Base-by-base conservation (phyloP, 2,888 invertebrate genomes). In the Heliconius charithonia region DNA sequence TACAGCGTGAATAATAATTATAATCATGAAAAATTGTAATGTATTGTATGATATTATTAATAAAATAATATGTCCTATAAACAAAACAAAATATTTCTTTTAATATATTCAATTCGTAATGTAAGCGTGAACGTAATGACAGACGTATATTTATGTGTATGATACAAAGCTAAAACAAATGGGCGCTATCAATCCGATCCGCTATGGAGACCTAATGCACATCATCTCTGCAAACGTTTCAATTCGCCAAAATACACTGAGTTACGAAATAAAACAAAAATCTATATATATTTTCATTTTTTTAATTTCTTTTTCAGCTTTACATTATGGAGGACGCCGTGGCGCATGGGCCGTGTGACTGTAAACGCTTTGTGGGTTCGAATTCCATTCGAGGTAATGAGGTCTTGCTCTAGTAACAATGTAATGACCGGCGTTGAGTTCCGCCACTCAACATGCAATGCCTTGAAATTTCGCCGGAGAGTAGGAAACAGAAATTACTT, bases 131-230 rank as follows among this genome's bases (percentile, higher is more conserved):
- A 59, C 59, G 32, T 72, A 72, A 72, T 37, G 32, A 72, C 59
- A 32, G 32, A 16, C 41, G 83, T 86, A 82, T 81, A 82, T 84
- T 82, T 82, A 83, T 86, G 86, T 87, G 86, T 78, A 72, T 76
- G 80, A 86, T 86, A 87, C 87, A 87, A 85, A 85, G 85, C 84
- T 81, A 82, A 85, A 88, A 94, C 91, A 92, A 93, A 94, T 94
- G 90, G 82, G 83, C 37, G 83, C 87, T 84, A 94, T 93, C 91
- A 89, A 89, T 93, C 88, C 89, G 87, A 86, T 87, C 85, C 81
- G 85, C 87, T 90, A 92, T 91, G 90, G 91, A 89, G 85, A 89
- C 93, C 92, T 94, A 94, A 94, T 93, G 93, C 87, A 85, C 85
- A 84, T 89, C 93, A 93, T 94, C 93, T 90, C 93, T 93, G 93